Base-by-base conservation (phyloP, 2,113 vertebrate genomes). In the Melanerpes formicivorus region DNA sequence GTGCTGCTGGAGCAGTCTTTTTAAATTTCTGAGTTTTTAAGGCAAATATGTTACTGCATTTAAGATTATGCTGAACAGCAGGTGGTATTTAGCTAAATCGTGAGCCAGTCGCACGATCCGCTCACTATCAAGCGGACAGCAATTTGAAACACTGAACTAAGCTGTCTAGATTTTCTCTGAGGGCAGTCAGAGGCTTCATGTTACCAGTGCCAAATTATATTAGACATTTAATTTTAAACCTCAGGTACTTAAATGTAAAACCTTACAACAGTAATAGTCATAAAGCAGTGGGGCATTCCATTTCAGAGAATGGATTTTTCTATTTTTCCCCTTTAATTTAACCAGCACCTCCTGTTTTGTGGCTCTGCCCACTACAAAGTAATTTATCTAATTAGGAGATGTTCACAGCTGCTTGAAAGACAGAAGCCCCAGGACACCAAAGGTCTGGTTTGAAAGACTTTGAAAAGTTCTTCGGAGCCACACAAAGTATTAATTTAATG, bases 191-290 rank as follows among this genome's bases (percentile, higher is more conserved):
- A 26, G 86, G 95, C 87, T 97, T 97, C 97, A 95, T 37, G 96
- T 96, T 96, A 95, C 96, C 93, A 46, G 89, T 9, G 72, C 96
- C 97, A 97, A 98, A 98, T 97, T 92, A 96, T 97, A 97, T 97
- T 94, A 98, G 97, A 97, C 97, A 95, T 97, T 97, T 97, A 97
- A 97, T 98, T 97, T 97, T 97, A 97, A 97, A 98, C 94, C 96
- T 96, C 97, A 95, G 97, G 96, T 97, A 96, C 96, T 97, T 97
- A 96, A 96, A 97, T 95, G 96, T 92, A 96, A 97, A 97, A 96
- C 93, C 96, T 97, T 95, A 89, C 95, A 91, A 96, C 96, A 95
- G 96, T 93, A 91, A 97, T 84, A 96, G 97, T 94, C 96, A 96
- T 97, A 97, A 97, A 97, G 97, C 97, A 96, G 97, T 95, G 92